Conservation (phyloP, 2,888 invertebrate species). For the Amorpha juglandis region DNA sequence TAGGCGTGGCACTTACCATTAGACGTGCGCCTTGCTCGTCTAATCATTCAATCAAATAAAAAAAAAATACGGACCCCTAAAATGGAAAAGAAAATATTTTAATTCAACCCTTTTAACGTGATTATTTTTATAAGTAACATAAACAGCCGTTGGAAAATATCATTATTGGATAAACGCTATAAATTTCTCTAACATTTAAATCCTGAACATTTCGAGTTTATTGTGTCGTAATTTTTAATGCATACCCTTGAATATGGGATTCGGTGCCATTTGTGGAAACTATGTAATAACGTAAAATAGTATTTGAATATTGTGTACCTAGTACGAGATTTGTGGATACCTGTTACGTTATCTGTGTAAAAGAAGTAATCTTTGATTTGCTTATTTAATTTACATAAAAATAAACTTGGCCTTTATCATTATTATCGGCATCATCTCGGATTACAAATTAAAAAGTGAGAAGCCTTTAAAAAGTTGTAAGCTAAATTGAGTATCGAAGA, state of each 20-base stretch:
- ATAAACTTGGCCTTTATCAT: too few species aligned
- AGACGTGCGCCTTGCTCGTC: too few species aligned
- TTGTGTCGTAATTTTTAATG: constrained; percentile 12
- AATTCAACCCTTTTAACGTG: constrained; percentile 14
- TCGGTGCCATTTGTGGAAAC: neutral
- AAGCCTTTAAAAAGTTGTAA: neutral
- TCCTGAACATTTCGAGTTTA: constrained; percentile 1
- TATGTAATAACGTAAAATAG: neutral
- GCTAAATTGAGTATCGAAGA: too few species aligned
- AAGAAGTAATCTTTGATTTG: too few species aligned
- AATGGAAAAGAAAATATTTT: constrained; percentile 2
- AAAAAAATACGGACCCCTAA: too few species aligned
- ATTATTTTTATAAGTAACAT: constrained; percentile 12
- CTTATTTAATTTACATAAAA: too few species aligned
- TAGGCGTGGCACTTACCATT: too few species aligned
- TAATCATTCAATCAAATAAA: too few species aligned
- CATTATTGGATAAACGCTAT: constrained; percentile 6
- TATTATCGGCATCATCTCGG: neutral
- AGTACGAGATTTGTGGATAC: neutral
- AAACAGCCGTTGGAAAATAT: neutral
- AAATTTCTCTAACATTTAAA: neutral
- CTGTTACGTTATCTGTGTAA: too few species aligned
- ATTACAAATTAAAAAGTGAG: constrained; percentile 3
- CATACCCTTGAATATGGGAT: neutral
- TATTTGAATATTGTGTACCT: too few species aligned